These are phyloP conservation scores for Silurus asotus DNA, from an alignment of 2,113 vertebrate species.

Conservation along the genomic window DNA sequence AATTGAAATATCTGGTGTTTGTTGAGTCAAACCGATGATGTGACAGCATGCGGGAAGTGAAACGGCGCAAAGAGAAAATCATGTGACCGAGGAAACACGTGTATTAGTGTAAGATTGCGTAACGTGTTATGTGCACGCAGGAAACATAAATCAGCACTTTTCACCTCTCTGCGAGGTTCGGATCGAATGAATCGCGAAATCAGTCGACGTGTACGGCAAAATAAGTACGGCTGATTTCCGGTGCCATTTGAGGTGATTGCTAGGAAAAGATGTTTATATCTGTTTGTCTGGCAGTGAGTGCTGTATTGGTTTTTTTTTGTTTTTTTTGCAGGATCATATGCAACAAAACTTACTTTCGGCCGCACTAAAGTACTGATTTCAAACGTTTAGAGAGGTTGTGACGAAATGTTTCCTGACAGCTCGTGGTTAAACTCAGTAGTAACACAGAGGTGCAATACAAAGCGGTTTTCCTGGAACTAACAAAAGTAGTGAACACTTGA, in stretches of 20 bases:
- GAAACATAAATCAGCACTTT: conserved; percentile 2
- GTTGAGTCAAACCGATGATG: not conserved
- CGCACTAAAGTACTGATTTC: no score
- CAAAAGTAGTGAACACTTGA: not conserved
- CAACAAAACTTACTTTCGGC: not conserved
- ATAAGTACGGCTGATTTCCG: not conserved
- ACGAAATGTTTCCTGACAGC: not conserved
- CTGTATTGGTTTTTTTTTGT: no score
- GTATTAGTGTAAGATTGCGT: not conserved
- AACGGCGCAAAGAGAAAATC: not conserved
- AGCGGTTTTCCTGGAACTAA: not conserved
- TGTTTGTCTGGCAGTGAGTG: no score
- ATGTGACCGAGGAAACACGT: not conserved
- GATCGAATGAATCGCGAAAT: not conserved
- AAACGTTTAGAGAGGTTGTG: not conserved
- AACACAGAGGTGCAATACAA: not conserved
- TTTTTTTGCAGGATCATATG: no score
- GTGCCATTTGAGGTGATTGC: not conserved
- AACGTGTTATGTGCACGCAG: not conserved
- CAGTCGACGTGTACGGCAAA: no score
- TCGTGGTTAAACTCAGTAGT: not conserved
- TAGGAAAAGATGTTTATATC: not conserved
- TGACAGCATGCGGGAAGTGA: no score
- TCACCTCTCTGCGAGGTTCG: not conserved
- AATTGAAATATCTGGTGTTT: not conserved